Percentiles rank a stretch among this genome's conserved stretches.
These are phyloP conservation scores for Malurus splendens DNA, from an alignment of 2,797 vertebrate species.

Conservation along the genomic window DNA sequence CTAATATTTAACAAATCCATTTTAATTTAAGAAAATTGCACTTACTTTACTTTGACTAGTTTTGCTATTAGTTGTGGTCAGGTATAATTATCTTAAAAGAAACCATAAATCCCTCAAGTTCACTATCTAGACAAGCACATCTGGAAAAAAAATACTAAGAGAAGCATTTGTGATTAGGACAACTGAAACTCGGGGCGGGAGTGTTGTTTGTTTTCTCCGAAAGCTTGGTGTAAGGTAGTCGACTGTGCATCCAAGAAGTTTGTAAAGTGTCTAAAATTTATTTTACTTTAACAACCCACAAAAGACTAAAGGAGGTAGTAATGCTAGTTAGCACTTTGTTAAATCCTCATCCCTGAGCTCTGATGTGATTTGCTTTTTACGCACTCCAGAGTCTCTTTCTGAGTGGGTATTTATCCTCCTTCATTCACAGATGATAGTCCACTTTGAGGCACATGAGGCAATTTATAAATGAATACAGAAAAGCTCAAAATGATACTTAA, in stretches of 20 bases:
- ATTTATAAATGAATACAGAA: not conserved
- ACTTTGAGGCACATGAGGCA: conserved; percentile 9
- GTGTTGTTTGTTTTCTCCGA: not conserved
- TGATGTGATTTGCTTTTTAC: not conserved
- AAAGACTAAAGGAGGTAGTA: not conserved
- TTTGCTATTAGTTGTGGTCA: not conserved
- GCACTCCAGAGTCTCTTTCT: not conserved
- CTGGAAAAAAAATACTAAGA: conserved; percentile 5
- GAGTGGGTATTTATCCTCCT: not conserved
- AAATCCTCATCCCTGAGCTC: not conserved
- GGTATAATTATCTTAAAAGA: not conserved
- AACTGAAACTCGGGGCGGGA: not conserved
- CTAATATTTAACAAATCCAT: not conserved
- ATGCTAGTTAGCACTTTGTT: not conserved
- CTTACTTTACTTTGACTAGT: not conserved
- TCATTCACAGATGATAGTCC: conserved; percentile 9
- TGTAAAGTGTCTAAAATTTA: not conserved
- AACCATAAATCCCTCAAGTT: not conserved
- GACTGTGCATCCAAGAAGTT: not conserved
- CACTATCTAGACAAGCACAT: not conserved
- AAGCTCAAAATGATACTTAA: conserved; percentile 18
- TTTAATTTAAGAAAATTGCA: not conserved
- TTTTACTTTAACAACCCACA: conserved; percentile 10
- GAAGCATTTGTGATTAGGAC: not conserved
- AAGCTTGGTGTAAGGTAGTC: not conserved